Conservation (phyloP, 2,797 vertebrate species). For the Chaunax sp. region DNA sequence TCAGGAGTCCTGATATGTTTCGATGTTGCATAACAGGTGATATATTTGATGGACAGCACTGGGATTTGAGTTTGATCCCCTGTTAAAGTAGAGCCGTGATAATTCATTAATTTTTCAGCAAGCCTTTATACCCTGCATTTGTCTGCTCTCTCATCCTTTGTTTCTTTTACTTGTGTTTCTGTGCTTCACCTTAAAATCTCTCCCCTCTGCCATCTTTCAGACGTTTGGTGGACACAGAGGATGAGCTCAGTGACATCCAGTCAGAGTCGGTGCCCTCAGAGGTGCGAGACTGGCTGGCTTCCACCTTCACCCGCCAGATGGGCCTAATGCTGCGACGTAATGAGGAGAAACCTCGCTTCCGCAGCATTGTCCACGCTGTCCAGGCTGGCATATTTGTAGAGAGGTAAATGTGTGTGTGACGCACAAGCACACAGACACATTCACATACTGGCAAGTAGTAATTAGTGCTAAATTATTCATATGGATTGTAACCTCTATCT, state of each 20-base stretch:
- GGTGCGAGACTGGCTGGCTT: constrained; percentile 97
- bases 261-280: constrained; percentile 96
- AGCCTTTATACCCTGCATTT: constrained; percentile 24
- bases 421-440: constrained; percentile 21
- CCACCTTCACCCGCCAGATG: constrained; percentile 98
- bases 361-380: constrained; percentile 96
- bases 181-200: background rate
- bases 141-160: constrained; percentile 4
- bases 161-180: constrained; percentile 1
- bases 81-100: constrained; percentile 32
- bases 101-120: constrained; percentile 36
- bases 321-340: constrained; percentile 95
- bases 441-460: background rate
- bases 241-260: constrained; percentile 97
- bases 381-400: constrained; percentile 99
- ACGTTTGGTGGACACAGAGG: constrained; percentile 94
- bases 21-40: constrained; percentile 57
- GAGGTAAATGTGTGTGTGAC: constrained; percentile 81
- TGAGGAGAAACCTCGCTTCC: constrained; percentile 95
- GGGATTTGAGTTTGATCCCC: constrained; percentile 53
- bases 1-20: constrained; percentile 49
- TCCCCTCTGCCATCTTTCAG: constrained; percentile 68
- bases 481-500: constrained; percentile 24
- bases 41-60: constrained; percentile 54
- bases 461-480: constrained; percentile 44